Conservation (phyloP, 2,113 vertebrate genomes). For the Alexandromys fortis region DNA sequence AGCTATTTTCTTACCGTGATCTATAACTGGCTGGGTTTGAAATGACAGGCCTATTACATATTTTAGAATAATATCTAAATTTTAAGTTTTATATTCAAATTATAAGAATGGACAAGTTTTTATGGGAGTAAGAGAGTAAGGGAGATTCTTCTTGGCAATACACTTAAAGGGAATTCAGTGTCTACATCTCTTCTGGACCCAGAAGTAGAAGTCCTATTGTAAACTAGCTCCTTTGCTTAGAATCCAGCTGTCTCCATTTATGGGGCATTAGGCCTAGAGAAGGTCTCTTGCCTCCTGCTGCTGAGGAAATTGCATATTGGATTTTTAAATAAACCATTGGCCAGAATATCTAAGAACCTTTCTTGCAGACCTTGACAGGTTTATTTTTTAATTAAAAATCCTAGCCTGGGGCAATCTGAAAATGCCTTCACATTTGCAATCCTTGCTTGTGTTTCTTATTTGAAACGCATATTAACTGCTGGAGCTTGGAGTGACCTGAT, state of each 20-base stretch:
- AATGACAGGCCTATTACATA: background rate
- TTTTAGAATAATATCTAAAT: slow-evolving; percentile 28
- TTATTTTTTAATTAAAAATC: slow-evolving; percentile 86
- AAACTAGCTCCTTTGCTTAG: slow-evolving; percentile 15
- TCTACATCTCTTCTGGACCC: background rate
- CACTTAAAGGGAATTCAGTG: background rate
- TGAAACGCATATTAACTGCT: slow-evolving; percentile 78
- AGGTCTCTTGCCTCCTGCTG: slow-evolving; percentile 73
- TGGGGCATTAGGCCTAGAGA: slow-evolving; percentile 53
- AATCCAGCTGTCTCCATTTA: slow-evolving; percentile 40
- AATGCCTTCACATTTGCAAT: slow-evolving; percentile 86
- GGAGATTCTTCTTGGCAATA: slow-evolving; percentile 31
- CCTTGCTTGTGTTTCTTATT: slow-evolving; percentile 80
- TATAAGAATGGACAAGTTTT: slow-evolving; percentile 40
- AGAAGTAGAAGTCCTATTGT: background rate
- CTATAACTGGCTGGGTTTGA: background rate
- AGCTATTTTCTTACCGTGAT: background rate
- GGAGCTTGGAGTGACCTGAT: slow-evolving; percentile 75
- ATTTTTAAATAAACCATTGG: slow-evolving; percentile 88
- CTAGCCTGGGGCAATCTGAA: slow-evolving; percentile 81
- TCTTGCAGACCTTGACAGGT: slow-evolving; percentile 79
- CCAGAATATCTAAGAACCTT: slow-evolving; percentile 83
- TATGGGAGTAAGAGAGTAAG: slow-evolving; percentile 40
- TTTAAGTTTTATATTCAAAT: slow-evolving; percentile 42
- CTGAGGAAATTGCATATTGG: slow-evolving; percentile 85